A percentile compares a stretch with the other conserved stretches of the same genome.
phyloP scores from a whole-genome alignment of 2,888 invertebrate species.

The Criorhina ranunculi region DNA sequence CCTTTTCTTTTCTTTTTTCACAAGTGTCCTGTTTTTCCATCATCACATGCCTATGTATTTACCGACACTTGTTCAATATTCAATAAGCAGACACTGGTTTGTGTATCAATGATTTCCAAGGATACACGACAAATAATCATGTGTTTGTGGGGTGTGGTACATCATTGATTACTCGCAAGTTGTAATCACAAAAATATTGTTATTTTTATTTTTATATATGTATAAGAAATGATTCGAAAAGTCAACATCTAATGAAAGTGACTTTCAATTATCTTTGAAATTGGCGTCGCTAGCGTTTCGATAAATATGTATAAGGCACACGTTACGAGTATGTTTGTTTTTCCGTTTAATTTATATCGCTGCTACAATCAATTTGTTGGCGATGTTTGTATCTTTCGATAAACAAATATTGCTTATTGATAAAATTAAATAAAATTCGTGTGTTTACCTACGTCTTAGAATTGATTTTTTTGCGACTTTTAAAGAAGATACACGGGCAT shows the following conservation, averaged over 20 bases:
- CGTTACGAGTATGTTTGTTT: background rate
- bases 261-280: slow-evolving; percentile 9
- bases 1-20: background rate
- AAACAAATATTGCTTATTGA: slow-evolving; percentile 27
- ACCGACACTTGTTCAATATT: background rate
- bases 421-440: slow-evolving; percentile 1
- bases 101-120: slow-evolving; percentile 1
- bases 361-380: background rate
- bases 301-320: background rate
- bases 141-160: background rate
- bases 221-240: background rate
- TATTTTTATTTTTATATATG: background rate
- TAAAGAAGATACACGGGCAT: too few relatives aligned
- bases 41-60: background rate
- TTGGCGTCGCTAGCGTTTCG: background rate
- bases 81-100: background rate
- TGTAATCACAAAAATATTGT: background rate
- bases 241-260: slow-evolving; percentile 6
- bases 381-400: slow-evolving; percentile 1
- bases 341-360: background rate
- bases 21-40: background rate
- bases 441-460: slow-evolving; percentile 1
- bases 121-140: background rate
- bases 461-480: background rate
- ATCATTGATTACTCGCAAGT: background rate